These are phyloP conservation scores for Notechis scutatus DNA, from an alignment of 2,113 vertebrate species.

Conservation along the genomic window DNA sequence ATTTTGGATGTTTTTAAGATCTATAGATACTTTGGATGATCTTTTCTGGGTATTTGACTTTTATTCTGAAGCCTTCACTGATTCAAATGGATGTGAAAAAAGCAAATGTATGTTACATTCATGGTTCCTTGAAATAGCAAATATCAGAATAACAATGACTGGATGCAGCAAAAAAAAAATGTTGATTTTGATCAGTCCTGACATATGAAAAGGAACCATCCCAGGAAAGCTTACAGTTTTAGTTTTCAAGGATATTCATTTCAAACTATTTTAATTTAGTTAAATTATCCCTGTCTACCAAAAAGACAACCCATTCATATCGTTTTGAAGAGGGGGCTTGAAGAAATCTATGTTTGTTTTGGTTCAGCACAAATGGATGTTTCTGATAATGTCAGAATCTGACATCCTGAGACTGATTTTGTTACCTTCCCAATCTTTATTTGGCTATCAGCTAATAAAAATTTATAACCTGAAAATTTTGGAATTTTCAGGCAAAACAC, in stretches of 20 bases:
- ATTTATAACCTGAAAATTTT: neutral
- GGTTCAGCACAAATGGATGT: conserved; percentile 6
- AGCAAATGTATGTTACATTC: conserved; percentile 31
- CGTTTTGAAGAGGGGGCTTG: neutral
- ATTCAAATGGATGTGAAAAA: conserved; percentile 12
- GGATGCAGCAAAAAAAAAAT: conserved; percentile 17
- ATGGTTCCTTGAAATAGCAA: conserved; percentile 24
- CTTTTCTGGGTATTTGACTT: neutral
- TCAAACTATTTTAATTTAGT: conserved; percentile 44
- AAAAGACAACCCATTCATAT: neutral
- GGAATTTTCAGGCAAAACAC: neutral
- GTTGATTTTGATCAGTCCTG: conserved; percentile 43
- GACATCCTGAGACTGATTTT: neutral
- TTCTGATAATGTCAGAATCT: conserved; percentile 12
- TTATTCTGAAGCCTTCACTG: conserved; percentile 25
- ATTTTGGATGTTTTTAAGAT: neutral
- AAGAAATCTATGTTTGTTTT: conserved; percentile 2
- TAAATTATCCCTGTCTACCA: conserved; percentile 43
- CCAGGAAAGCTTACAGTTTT: conserved; percentile 35
- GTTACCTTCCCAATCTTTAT: neutral
- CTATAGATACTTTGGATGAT: neutral
- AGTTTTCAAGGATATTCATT: conserved; percentile 44
- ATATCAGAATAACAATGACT: conserved; percentile 21
- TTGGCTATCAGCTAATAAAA: neutral
- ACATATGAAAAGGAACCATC: conserved; percentile 47